Percentiles rank a stretch among this genome's conserved stretches.
Conservation (phyloP, 2,113 vertebrate species). For the Gnathonemus echidnorhynchus region DNA sequence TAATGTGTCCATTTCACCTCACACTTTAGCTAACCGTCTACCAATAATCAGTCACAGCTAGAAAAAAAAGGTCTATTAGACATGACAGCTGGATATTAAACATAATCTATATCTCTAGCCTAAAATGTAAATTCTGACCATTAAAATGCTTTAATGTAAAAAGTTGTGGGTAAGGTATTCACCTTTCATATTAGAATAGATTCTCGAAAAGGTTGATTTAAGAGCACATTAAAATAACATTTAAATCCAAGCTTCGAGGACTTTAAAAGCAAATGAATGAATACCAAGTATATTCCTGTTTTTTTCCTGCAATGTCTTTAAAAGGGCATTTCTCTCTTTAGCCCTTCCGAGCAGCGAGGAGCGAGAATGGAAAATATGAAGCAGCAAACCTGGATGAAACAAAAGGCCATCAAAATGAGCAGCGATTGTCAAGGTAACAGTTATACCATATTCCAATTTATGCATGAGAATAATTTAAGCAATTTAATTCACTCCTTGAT, state of each 20-base stretch:
- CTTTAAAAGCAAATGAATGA: not conserved
- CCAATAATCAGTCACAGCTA: not conserved
- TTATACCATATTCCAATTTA: not conserved
- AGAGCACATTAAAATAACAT: constrained; percentile 4
- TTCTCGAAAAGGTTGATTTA: constrained; percentile 13
- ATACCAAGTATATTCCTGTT: not conserved
- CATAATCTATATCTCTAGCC: constrained; percentile 7
- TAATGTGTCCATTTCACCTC: not conserved
- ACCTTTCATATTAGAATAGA: not conserved
- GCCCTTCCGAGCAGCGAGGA: not conserved
- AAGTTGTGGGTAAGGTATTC: not conserved
- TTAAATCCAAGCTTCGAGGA: not conserved
- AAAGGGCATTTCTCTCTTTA: not conserved
- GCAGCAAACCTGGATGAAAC: not conserved
- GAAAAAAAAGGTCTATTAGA: not conserved
- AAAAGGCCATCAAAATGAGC: not conserved
- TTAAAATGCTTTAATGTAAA: not conserved
- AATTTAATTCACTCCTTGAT: constrained; percentile 5
- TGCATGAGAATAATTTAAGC: not conserved
- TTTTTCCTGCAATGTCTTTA: not conserved
- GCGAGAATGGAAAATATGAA: not conserved
- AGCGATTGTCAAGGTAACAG: not conserved
- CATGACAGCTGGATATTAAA: constrained; percentile 7
- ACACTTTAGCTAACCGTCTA: not conserved
- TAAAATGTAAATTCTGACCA: not conserved